These are phyloP conservation scores for Drosophila navojoa DNA, from an alignment of 1,140 invertebrate genomes.

Conservation along the genomic window DNA sequence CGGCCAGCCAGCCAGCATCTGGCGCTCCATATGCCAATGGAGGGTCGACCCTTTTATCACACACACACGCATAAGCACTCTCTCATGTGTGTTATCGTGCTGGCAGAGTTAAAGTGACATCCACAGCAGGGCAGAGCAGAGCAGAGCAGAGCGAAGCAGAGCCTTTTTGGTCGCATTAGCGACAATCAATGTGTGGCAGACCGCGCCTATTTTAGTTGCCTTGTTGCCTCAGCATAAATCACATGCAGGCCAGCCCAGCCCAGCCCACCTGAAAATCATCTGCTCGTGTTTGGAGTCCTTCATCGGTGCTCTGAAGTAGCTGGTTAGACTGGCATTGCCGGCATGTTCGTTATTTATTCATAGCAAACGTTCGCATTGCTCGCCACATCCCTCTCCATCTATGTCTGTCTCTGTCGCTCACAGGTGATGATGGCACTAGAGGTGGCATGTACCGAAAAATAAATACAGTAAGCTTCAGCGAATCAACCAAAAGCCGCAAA, in stretches of 20 bases:
- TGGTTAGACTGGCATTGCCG: slow-evolving; percentile 3
- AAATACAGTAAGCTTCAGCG: slow-evolving; percentile 59
- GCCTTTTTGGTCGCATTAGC: slow-evolving; percentile 54
- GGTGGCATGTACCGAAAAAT: slow-evolving; percentile 57
- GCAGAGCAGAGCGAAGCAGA: not conserved
- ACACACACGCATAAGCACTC: not conserved
- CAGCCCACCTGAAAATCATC: not conserved
- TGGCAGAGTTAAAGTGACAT: slow-evolving; percentile 30
- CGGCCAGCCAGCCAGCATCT: slow-evolving; percentile 32
- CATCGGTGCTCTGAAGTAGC: slow-evolving; percentile 7
- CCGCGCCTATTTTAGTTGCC: slow-evolving; percentile 64
- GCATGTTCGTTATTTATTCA: slow-evolving; percentile 75
- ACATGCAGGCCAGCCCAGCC: slow-evolving; percentile 40
- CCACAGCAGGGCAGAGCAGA: slow-evolving; percentile 7
- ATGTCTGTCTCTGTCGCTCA: not conserved
- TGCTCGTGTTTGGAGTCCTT: not conserved
- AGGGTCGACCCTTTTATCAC: slow-evolving; percentile 30
- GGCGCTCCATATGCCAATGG: slow-evolving; percentile 2
- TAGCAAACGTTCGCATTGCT: slow-evolving; percentile 50
- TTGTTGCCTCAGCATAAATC: slow-evolving; percentile 74
- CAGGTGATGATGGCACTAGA: slow-evolving; percentile 56
- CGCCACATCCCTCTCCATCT: too few relatives aligned
- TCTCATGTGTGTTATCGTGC: slow-evolving; percentile 16
- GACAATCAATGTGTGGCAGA: slow-evolving; percentile 63
- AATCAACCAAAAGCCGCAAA: slow-evolving; percentile 53